Evolutionary conservation across 2,888 invertebrate species (phyloP).

Genomic region (Drosophila heteroneura): DNA sequence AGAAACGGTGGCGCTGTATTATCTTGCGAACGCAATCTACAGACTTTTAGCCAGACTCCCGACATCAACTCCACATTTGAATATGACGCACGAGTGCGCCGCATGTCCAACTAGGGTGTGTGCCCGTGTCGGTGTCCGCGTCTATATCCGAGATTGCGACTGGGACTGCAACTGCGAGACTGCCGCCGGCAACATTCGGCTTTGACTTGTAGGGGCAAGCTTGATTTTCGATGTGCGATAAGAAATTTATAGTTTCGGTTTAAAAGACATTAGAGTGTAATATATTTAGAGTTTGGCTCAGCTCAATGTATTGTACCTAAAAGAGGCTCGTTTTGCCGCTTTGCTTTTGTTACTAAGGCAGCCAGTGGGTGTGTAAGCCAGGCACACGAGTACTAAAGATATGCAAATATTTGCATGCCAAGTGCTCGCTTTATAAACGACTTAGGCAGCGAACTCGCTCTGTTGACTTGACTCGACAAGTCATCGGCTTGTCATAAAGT

Average conservation of each 20-base stretch:
- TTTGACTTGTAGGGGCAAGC: constrained; percentile 77
- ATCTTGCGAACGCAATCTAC: constrained; percentile 76
- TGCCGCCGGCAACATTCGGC: constrained; percentile 63
- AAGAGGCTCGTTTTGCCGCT: constrained; percentile 60
- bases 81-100: constrained; percentile 79
- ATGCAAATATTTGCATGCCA: constrained; percentile 78
- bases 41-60: constrained; percentile 53
- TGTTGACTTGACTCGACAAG: constrained; percentile 29
- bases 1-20: constrained; percentile 77
- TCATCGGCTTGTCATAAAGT: constrained; percentile 70
- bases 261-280: constrained; percentile 81
- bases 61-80: constrained; percentile 71
- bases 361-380: constrained; percentile 70
- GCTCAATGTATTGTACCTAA: constrained; percentile 52
- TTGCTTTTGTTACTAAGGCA: constrained; percentile 65
- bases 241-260: constrained; percentile 80
- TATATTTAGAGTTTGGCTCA: constrained; percentile 70
- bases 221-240: constrained; percentile 78
- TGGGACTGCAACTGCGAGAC: constrained; percentile 26
- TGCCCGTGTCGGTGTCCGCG: constrained; percentile 53
- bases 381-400: constrained; percentile 49
- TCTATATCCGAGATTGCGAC: constrained; percentile 36
- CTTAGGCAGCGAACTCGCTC: constrained; percentile 76
- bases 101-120: constrained; percentile 76
- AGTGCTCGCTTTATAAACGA: constrained; percentile 65